phyloP scores from a whole-genome alignment of 64 coral and sea anemone species.

The Platygyra sinensis region DNA sequence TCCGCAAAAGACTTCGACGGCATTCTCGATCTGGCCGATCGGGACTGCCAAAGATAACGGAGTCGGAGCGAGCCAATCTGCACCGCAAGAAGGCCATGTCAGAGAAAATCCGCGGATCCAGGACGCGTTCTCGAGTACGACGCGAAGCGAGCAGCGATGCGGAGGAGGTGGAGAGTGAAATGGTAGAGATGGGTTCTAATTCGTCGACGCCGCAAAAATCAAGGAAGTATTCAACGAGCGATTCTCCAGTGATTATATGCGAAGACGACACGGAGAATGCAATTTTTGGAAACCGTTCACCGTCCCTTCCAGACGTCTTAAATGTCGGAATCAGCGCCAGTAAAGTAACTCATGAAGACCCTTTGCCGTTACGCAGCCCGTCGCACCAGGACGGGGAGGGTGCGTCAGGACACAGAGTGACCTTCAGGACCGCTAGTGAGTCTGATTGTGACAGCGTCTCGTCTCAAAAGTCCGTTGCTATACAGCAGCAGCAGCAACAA shows the following conservation, averaged over 20 bases:
- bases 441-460: conserved; percentile 32
- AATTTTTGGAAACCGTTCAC: conserved; percentile 16
- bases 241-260: conserved; percentile 7
- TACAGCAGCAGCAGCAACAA: background rate
- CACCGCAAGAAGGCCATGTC: conserved; percentile 57
- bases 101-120: conserved; percentile 66
- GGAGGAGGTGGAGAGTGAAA: conserved; percentile 38
- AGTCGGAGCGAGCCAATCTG: conserved; percentile 7
- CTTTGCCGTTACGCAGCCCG: background rate
- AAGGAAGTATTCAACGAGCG: background rate
- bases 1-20: conserved; percentile 71
- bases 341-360: background rate
- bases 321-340: background rate
- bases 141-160: conserved; percentile 37
- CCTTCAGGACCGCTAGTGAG: conserved; percentile 76
- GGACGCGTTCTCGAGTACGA: conserved; percentile 57
- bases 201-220: conserved; percentile 12
- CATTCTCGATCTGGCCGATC: conserved; percentile 65
- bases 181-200: conserved; percentile 13
- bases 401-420: conserved; percentile 55
- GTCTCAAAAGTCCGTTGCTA: conserved; percentile 45
- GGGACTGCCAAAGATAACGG: background rate
- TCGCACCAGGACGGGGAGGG: background rate
- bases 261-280: conserved; percentile 12
- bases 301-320: conserved; percentile 27